Evolutionary conservation across 2,888 invertebrate species (phyloP).

Genomic region (Philereme transversata): DNA sequence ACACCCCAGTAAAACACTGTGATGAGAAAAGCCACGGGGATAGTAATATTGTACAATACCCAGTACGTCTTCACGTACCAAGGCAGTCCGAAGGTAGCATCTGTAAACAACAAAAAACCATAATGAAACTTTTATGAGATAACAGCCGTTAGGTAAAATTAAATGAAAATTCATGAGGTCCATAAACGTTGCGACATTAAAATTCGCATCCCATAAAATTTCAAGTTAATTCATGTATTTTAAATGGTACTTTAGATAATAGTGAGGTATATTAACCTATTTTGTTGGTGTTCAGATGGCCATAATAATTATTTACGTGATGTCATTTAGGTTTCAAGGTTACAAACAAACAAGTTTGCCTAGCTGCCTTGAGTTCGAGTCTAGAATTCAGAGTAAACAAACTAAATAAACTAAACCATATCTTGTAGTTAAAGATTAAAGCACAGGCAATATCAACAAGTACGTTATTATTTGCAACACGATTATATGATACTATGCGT

Average conservation of each 20-base stretch:
- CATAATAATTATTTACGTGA: conserved; percentile 16
- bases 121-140: conserved; percentile 9
- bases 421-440: too few species aligned
- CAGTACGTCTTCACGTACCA: conserved; percentile 78
- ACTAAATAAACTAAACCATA: too few species aligned
- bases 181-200: conserved; percentile 21
- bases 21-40: conserved; percentile 77
- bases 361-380: neutral
- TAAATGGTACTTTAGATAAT: conserved; percentile 10
- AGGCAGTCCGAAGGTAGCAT: conserved; percentile 68
- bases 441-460: too few species aligned
- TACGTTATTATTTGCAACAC: too few species aligned
- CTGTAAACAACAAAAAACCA: conserved; percentile 47
- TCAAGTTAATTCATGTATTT: conserved; percentile 9
- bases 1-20: conserved; percentile 79
- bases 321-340: conserved; percentile 24
- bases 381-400: too few species aligned
- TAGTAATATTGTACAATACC: conserved; percentile 77
- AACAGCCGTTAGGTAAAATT: conserved; percentile 18
- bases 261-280: conserved; percentile 27
- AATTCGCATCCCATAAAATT: conserved; percentile 12
- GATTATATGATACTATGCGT: too few species aligned
- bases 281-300: conserved; percentile 8
- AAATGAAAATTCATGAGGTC: conserved; percentile 10
- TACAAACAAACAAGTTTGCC: conserved; percentile 15